These are phyloP conservation scores for Drosophila cardini DNA, from an alignment of 1,140 invertebrate genomes.

Conservation along the genomic window DNA sequence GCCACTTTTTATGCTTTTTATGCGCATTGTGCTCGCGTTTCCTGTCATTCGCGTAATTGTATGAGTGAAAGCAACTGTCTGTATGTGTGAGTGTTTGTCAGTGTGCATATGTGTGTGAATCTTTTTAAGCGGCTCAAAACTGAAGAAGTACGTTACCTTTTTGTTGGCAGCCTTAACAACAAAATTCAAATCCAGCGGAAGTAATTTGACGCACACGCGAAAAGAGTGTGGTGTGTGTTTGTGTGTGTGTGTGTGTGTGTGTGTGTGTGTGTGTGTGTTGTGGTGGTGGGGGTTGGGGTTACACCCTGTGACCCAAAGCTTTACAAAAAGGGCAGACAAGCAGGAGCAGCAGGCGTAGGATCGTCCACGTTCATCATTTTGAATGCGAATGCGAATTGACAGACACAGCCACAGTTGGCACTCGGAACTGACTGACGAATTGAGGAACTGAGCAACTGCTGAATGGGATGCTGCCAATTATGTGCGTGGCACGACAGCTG, in stretches of 20 bases:
- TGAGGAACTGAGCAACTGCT: slow-evolving; percentile 46
- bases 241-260: too few species aligned
- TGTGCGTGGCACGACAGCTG: slow-evolving; percentile 58
- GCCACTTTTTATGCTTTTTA: slow-evolving; percentile 73
- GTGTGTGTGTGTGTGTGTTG: too few species aligned
- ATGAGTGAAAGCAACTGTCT: slow-evolving; percentile 34
- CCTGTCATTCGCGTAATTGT: slow-evolving; percentile 80
- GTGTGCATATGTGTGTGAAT: slow-evolving; percentile 44
- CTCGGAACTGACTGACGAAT: slow-evolving; percentile 49
- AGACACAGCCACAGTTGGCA: slow-evolving; percentile 31
- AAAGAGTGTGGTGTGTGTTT: not conserved
- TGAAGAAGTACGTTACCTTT: slow-evolving; percentile 63
- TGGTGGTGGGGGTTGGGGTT: too few species aligned
- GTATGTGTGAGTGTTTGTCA: slow-evolving; percentile 31
- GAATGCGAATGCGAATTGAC: slow-evolving; percentile 73
- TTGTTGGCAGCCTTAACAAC: slow-evolving; percentile 69
- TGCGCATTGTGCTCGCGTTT: slow-evolving; percentile 78
- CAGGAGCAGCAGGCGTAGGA: slow-evolving; percentile 1
- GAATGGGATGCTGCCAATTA: slow-evolving; percentile 60
- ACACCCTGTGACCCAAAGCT: not conserved
- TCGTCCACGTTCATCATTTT: slow-evolving; percentile 51
- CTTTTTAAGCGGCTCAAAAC: slow-evolving; percentile 65
- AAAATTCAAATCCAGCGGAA: slow-evolving; percentile 80
- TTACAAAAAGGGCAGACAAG: slow-evolving; percentile 5
- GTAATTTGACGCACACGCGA: slow-evolving; percentile 75